Evolutionary conservation across 2,888 invertebrate species (phyloP).

Genomic region (Dione juno): DNA sequence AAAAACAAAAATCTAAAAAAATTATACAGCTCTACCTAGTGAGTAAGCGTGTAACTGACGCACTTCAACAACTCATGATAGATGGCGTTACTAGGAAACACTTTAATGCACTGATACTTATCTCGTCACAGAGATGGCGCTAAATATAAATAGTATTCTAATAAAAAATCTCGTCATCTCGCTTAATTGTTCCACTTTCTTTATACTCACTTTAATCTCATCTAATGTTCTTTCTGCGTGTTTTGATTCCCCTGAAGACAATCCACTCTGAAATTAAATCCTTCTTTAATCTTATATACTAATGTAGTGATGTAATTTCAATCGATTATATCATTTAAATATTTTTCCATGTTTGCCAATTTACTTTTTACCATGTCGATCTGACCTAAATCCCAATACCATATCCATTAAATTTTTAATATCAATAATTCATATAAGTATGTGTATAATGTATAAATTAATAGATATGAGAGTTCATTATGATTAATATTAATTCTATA

Average conservation of each 20-base stretch:
- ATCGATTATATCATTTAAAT: too few relatives aligned
- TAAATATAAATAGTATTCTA: neutral
- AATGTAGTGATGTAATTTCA: too few relatives aligned
- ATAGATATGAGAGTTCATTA: too few relatives aligned
- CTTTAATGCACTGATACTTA: neutral
- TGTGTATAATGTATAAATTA: too few relatives aligned
- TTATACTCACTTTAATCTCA: constrained; percentile 69
- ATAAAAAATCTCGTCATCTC: too few relatives aligned
- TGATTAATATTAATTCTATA: too few relatives aligned
- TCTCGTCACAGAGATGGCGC: neutral
- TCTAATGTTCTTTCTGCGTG: constrained; percentile 74
- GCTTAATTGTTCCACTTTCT: too few relatives aligned
- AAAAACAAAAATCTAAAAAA: neutral
- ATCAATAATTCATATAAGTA: too few relatives aligned
- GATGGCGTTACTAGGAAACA: neutral
- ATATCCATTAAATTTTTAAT: too few relatives aligned
- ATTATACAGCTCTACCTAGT: constrained; percentile 17
- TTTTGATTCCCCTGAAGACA: constrained; percentile 69
- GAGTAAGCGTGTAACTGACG: neutral
- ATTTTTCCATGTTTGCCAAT: too few relatives aligned
- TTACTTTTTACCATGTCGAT: too few relatives aligned
- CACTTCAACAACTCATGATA: neutral
- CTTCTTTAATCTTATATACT: neutral
- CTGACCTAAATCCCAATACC: too few relatives aligned
- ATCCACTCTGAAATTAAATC: constrained; percentile 66